Conservation (phyloP, 2,888 invertebrate genomes). For the Micoletzkya japonica region DNA sequence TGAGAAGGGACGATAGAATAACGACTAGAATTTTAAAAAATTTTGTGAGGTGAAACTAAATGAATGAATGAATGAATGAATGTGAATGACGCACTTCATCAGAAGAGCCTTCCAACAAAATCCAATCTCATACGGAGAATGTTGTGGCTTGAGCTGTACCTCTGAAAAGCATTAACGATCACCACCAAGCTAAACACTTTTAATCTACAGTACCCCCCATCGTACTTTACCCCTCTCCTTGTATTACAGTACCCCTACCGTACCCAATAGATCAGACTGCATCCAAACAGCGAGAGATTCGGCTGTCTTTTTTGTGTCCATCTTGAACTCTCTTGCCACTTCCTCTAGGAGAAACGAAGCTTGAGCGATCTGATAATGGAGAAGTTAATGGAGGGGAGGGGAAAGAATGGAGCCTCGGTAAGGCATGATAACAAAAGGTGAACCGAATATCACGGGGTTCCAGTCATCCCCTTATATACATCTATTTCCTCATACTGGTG, state of each 20-base stretch:
- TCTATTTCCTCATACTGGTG: not conserved
- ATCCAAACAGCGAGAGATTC: constrained; percentile 91
- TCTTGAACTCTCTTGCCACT: constrained; percentile 78
- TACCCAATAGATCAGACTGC: constrained; percentile 84
- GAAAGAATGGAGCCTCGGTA: no score
- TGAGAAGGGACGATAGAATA: no score
- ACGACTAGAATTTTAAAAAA: no score
- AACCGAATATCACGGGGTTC: no score
- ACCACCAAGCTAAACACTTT: not conserved
- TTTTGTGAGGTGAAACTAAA: no score
- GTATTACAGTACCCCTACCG: constrained; percentile 28
- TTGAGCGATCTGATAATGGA: constrained; percentile 4
- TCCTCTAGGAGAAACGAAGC: constrained; percentile 62
- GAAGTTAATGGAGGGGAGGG: no score
- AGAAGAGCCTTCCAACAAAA: constrained; percentile 22
- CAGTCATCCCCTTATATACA: not conserved
- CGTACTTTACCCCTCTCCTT: no score
- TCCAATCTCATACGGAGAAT: constrained; percentile 22
- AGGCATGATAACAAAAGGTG: no score
- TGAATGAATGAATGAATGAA: not conserved
- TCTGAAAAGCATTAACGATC: constrained; percentile 9
- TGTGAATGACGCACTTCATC: not conserved
- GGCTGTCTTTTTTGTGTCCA: constrained; percentile 76
- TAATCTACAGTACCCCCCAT: not conserved
- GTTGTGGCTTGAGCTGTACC: constrained; percentile 28